Conservation (phyloP, 2,888 invertebrate species). For the Platypus cylindrus region DNA sequence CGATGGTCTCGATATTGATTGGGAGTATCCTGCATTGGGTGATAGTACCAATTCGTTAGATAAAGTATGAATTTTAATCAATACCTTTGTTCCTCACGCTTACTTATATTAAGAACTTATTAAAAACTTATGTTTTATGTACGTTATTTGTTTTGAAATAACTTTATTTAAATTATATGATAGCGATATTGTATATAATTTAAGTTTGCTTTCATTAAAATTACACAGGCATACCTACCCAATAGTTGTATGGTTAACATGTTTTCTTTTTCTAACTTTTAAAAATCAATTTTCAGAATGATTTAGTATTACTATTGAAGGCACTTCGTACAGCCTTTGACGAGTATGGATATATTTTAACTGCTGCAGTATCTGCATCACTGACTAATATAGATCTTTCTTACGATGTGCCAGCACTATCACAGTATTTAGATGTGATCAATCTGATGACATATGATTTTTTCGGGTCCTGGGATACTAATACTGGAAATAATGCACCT, state of each 20-base stretch:
- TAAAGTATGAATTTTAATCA: slow-evolving; percentile 9
- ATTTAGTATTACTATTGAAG: slow-evolving; percentile 33
- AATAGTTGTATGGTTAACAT: too few species aligned
- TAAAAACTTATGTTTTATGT: too few species aligned
- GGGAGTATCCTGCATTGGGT: slow-evolving; percentile 30
- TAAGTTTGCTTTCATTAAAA: too few species aligned
- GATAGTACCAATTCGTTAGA: slow-evolving; percentile 34
- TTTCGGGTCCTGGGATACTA: slow-evolving; percentile 44
- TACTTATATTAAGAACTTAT: too few species aligned
- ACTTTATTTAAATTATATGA: too few species aligned
- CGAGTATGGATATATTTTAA: slow-evolving; percentile 38
- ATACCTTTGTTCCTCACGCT: too few species aligned
- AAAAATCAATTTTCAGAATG: slow-evolving; percentile 41
- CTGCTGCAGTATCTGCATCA: slow-evolving; percentile 45
- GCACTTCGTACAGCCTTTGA: slow-evolving; percentile 45
- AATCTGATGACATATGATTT: slow-evolving; percentile 39
- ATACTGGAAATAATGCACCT: slow-evolving; percentile 12
- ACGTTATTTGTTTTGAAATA: too few species aligned
- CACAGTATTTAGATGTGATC: slow-evolving; percentile 36
- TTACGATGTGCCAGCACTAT: slow-evolving; percentile 14
- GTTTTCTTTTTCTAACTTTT: slow-evolving; percentile 32
- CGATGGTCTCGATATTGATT: slow-evolving; percentile 18
- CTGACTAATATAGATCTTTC: slow-evolving; percentile 12
- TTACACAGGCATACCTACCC: too few species aligned
- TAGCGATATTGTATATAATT: too few species aligned